Evolutionary conservation across 2,113 vertebrate species (phyloP).

Genomic region (Sander vitreus): DNA sequence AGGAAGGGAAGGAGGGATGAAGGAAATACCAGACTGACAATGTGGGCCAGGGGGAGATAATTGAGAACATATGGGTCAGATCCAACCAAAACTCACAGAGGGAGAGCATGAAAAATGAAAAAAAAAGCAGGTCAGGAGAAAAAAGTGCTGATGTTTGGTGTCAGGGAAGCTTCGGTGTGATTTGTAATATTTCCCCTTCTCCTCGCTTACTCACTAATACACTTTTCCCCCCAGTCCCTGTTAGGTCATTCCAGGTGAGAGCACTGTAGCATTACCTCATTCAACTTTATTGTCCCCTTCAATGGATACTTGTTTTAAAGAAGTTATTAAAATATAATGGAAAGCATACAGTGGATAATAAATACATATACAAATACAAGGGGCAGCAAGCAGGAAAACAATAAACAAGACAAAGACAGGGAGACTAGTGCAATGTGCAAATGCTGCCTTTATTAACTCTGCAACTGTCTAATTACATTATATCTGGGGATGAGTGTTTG

Average conservation of each 20-base stretch:
- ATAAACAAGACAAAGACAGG: neutral
- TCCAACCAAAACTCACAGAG: conserved; percentile 54
- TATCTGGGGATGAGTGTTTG: neutral
- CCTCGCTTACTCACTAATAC: conserved; percentile 50
- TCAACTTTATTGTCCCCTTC: conserved; percentile 15
- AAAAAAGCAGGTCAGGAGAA: conserved; percentile 23
- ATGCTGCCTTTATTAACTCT: neutral
- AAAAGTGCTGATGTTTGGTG: conserved; percentile 69
- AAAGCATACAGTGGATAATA: conserved; percentile 10
- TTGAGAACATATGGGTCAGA: conserved; percentile 85
- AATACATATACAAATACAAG: neutral
- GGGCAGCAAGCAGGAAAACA: neutral
- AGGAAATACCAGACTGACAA: conserved; percentile 88
- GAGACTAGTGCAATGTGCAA: neutral
- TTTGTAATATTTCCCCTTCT: conserved; percentile 59
- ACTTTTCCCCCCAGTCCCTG: conserved; percentile 9
- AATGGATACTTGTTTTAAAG: conserved; percentile 13
- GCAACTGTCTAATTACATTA: neutral
- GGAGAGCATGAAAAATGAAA: conserved; percentile 35
- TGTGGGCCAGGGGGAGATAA: conserved; percentile 83
- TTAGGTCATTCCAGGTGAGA: conserved; percentile 69
- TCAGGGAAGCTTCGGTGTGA: conserved; percentile 47
- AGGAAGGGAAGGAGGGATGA: conserved; percentile 59
- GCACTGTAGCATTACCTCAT: conserved; percentile 46
- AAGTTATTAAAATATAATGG: conserved; percentile 28